phyloP scores from a whole-genome alignment of 2,888 invertebrate species.

The Spialia ferax region DNA sequence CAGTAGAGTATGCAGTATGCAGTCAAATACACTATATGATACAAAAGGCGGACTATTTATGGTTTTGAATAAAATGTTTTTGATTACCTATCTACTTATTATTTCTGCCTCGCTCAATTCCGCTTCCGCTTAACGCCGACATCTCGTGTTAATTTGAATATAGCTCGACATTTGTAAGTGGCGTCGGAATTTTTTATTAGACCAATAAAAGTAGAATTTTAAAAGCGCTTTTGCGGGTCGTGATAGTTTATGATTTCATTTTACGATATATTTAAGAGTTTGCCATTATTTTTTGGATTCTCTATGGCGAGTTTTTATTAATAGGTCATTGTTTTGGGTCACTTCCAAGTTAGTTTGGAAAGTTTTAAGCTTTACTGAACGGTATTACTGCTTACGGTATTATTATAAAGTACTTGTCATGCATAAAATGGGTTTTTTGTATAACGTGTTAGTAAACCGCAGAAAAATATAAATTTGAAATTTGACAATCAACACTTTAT shows the following conservation, averaged over 20 bases:
- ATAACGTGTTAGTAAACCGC: not conserved
- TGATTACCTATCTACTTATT: too few species aligned
- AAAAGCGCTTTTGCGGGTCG: slow-evolving; percentile 58
- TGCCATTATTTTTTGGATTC: slow-evolving; percentile 38
- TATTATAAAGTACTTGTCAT: not conserved
- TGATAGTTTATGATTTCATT: slow-evolving; percentile 58
- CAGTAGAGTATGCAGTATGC: too few species aligned
- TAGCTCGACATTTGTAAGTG: slow-evolving; percentile 36
- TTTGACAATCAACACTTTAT: too few species aligned
- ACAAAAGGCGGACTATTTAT: too few species aligned
- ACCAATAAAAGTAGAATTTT: slow-evolving; percentile 62
- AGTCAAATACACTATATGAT: too few species aligned
- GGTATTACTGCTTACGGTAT: not conserved
- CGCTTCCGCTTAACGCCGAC: slow-evolving; percentile 15
- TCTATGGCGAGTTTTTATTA: slow-evolving; percentile 36
- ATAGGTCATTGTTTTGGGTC: slow-evolving; percentile 41
- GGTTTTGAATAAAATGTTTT: too few species aligned
- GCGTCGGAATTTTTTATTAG: slow-evolving; percentile 54
- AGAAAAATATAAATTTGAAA: too few species aligned
- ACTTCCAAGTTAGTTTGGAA: slow-evolving; percentile 28
- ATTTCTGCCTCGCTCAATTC: not conserved
- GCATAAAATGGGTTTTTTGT: not conserved
- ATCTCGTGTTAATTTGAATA: not conserved
- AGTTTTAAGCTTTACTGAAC: slow-evolving; percentile 1
- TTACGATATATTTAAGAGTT: slow-evolving; percentile 41